Base-by-base conservation (phyloP, 2,888 invertebrate species). In the Bombylius discolor region DNA sequence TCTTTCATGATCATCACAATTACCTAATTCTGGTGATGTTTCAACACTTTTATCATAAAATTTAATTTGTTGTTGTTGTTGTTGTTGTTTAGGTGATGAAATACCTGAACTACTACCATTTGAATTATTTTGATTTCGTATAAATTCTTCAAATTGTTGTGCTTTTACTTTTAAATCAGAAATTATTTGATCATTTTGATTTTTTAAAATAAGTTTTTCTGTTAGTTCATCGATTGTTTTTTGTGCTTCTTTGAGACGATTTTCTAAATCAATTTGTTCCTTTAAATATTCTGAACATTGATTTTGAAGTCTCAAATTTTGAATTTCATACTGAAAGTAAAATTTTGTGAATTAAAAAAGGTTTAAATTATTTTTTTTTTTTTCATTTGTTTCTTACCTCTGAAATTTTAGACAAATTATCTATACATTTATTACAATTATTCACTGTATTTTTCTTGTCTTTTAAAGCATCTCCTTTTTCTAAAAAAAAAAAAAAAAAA, bases 91-190 rank as follows among this genome's bases (percentile, higher is more conserved):
- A 63, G 3, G 62, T 31, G 61, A 63, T 7, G 64, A 65, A 4
- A 55, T 57, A 14, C 69, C 9, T 76, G 64, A 60, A 69, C 59
- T 52, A 11, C 50, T 46, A 34, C 14, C 72, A 70, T 58, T 66
- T 23, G 64, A 61, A 45, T 62, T 65, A 62, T 76, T 80, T 34
- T 81, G 77, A 56, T 77, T 78, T 63, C 78, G 76, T 34, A 83
- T 79, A 64, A 81, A 82, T 59, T 80, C 78, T 62, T 83, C 82
- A 65, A 83, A 83, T 65, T 81, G 81, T 61, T 79, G 78, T 0
- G 82, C 81, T 63, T 83, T 84, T 60, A 76, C 75, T 64, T 80
- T 81, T 13, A 84, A 65, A 57, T 82, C 82, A 31, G 73, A 71
- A 64, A 84, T 78, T 12, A 82, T 67, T 4, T 78, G 74, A 62